These are phyloP conservation scores for Linepithema humile DNA, from an alignment of 1,140 invertebrate species.

Conservation along the genomic window DNA sequence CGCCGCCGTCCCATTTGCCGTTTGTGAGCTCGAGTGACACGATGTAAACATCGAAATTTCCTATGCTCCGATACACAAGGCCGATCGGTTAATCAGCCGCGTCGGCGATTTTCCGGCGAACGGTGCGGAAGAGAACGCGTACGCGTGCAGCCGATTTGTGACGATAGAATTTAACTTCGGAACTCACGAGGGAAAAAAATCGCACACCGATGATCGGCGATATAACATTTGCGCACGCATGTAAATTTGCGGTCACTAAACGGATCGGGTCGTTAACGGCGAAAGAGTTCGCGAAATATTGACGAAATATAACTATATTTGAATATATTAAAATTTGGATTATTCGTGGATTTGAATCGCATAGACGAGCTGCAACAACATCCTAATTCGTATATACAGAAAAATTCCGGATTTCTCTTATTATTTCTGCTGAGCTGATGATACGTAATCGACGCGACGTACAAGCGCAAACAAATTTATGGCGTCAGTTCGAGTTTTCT, in stretches of 20 bases:
- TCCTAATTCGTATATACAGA: neutral
- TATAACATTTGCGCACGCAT: neutral
- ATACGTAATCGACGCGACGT: neutral
- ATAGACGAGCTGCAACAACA: neutral
- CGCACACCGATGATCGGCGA: neutral
- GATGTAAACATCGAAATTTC: conserved; percentile 57
- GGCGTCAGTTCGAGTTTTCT: neutral
- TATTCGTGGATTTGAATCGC: neutral
- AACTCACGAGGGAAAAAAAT: neutral
- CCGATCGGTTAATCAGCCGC: conserved; percentile 49
- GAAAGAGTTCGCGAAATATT: neutral
- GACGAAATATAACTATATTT: neutral
- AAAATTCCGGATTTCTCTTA: neutral
- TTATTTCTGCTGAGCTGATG: neutral
- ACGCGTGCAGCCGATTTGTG: neutral
- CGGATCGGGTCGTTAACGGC: neutral
- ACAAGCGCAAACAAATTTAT: neutral
- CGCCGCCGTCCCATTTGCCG: neutral
- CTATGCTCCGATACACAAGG: conserved; percentile 36
- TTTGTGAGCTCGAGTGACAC: conserved; percentile 38
- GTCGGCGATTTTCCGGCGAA: conserved; percentile 42
- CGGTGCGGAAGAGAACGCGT: conserved; percentile 2
- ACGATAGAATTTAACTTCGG: conserved; percentile 4
- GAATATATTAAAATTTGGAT: neutral
- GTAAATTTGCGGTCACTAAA: neutral